Evolutionary conservation across 1,140 invertebrate species (phyloP).

Genomic region (Magallana gigas): DNA sequence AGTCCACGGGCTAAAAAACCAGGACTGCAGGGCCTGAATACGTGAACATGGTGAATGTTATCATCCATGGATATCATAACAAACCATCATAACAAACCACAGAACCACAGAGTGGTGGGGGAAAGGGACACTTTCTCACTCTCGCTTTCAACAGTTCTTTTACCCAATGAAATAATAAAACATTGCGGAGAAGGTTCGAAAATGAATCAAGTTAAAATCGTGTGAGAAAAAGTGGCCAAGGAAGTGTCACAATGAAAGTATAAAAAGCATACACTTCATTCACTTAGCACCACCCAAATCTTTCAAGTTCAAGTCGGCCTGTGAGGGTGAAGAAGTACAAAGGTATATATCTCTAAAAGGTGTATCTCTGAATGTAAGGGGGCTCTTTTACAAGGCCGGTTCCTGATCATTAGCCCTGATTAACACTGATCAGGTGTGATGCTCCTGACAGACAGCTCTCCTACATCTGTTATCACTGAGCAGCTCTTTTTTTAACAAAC

Average conservation of each 20-base stretch:
- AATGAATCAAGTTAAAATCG: not conserved
- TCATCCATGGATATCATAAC: conserved; percentile 6
- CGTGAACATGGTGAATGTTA: not conserved
- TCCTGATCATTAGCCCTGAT: not conserved
- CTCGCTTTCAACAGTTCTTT: not conserved
- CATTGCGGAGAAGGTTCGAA: not conserved
- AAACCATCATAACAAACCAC: conserved; percentile 28
- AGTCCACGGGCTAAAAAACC: not conserved
- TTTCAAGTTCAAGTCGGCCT: not conserved
- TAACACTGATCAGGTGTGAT: conserved; percentile 35
- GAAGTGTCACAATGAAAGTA: conserved; percentile 2
- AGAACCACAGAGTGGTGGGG: not conserved
- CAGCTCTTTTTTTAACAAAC: conserved; percentile 1
- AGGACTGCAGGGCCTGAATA: not conserved
- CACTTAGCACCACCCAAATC: not conserved
- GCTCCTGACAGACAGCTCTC: not conserved
- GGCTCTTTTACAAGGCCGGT: conserved; percentile 9
- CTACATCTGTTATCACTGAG: conserved; percentile 10
- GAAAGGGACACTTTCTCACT: not conserved
- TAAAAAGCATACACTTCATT: not conserved
- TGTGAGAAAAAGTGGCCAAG: not conserved
- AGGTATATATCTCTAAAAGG: not conserved
- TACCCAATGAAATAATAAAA: not conserved
- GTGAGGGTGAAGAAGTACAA: not conserved
- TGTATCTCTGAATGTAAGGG: not conserved